phyloP scores from a whole-genome alignment of 2,888 invertebrate species.

The Phyllotreta striolata region DNA sequence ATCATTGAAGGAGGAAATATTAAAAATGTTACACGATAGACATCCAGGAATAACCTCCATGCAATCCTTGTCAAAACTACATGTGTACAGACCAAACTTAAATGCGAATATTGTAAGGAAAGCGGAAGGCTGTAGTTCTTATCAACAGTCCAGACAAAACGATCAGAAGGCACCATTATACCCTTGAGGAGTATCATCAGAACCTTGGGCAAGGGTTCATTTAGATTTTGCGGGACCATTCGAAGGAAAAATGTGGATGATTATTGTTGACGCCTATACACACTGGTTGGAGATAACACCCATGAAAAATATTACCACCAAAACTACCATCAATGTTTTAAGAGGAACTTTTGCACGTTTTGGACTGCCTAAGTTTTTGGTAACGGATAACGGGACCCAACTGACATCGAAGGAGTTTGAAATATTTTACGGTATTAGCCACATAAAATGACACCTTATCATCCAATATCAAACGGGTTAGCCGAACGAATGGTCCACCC shows the following conservation, averaged over 20 bases:
- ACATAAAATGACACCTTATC: conserved; percentile 33
- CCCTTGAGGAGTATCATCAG: conserved; percentile 36
- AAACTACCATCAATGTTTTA: conserved; percentile 35
- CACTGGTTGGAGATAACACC: conserved; percentile 32
- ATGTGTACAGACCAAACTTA: conserved; percentile 44
- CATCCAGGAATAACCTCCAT: conserved; percentile 40
- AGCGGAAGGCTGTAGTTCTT: conserved; percentile 32
- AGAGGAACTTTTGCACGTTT: conserved; percentile 38
- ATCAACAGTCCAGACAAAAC: conserved; percentile 35
- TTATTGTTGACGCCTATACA: conserved; percentile 34
- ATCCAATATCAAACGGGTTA: conserved; percentile 37
- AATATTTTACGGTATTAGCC: conserved; percentile 32
- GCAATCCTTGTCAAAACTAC: conserved; percentile 38
- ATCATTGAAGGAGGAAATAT: conserved; percentile 12
- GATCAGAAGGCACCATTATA: conserved; percentile 29
- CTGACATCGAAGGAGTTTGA: conserved; percentile 45
- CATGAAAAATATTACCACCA: conserved; percentile 37
- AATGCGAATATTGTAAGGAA: conserved; percentile 29
- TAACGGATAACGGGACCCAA: conserved; percentile 48
- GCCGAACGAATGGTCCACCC: conserved; percentile 37
- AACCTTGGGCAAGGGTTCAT: conserved; percentile 40
- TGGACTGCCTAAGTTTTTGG: conserved; percentile 46
- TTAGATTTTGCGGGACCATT: conserved; percentile 38
- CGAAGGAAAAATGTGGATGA: conserved; percentile 47
- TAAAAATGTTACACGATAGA: conserved; percentile 36